phyloP scores from a whole-genome alignment of 2,113 vertebrate species.

The Eudorcas thomsonii region DNA sequence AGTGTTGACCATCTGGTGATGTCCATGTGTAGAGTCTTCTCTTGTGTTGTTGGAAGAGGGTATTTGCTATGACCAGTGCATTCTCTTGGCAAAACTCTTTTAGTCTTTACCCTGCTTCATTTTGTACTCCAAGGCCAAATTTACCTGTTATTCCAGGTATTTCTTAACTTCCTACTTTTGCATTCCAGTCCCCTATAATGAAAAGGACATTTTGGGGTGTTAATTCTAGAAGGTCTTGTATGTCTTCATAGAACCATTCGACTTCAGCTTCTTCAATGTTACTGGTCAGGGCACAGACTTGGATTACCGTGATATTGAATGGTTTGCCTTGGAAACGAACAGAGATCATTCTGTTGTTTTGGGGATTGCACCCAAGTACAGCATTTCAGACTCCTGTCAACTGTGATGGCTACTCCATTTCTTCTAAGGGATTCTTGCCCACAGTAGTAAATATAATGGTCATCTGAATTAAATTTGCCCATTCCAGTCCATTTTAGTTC shows the following conservation, averaged over 20 bases:
- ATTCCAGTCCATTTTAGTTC: not conserved
- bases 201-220: not conserved
- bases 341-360: not conserved
- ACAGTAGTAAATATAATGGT: not conserved
- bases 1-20: not conserved
- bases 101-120: not conserved
- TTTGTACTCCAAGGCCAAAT: not conserved
- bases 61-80: not conserved
- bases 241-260: not conserved
- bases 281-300: not conserved
- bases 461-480: not conserved
- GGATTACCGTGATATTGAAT: not conserved
- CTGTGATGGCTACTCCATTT: not conserved
- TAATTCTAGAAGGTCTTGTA: not conserved
- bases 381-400: not conserved
- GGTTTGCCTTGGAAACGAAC: not conserved
- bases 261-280: not conserved
- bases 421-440: not conserved
- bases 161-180: not conserved
- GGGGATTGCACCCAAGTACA: not conserved
- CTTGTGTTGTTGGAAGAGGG: not conserved
- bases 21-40: not conserved
- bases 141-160: not conserved
- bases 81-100: not conserved
- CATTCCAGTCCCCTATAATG: not conserved